A percentile compares a stretch with the other conserved stretches of the same genome.
These are phyloP conservation scores for Drosophila anceps DNA, from an alignment of 2,888 invertebrate genomes.

Conservation along the genomic window DNA sequence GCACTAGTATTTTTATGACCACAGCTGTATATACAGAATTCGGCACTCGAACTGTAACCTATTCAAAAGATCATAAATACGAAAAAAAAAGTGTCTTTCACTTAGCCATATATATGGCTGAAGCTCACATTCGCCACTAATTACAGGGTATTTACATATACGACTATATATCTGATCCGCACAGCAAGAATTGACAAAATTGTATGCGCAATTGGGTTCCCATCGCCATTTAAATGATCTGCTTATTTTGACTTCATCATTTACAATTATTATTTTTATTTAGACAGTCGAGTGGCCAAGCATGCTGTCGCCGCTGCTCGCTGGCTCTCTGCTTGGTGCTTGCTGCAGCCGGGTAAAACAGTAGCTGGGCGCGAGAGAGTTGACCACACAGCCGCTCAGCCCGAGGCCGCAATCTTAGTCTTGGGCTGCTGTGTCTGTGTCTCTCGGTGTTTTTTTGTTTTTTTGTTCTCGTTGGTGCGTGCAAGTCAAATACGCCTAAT, in stretches of 20 bases:
- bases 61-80: no score
- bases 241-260: slow-evolving; percentile 81
- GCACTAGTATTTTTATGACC: no score
- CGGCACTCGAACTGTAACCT: no score
- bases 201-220: slow-evolving; percentile 59
- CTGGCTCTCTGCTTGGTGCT: slow-evolving; percentile 3
- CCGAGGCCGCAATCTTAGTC: slow-evolving; percentile 5
- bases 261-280: slow-evolving; percentile 82
- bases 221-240: slow-evolving; percentile 75
- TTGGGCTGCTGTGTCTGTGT: slow-evolving; percentile 5
- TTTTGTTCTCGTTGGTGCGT: slow-evolving; percentile 77
- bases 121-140: no score
- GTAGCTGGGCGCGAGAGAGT: slow-evolving; percentile 52
- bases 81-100: no score
- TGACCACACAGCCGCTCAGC: slow-evolving; percentile 51
- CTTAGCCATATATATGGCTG: no score
- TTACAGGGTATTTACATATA: slow-evolving; percentile 19
- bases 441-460: no score
- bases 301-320: slow-evolving; percentile 18
- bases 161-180: not conserved
- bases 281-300: slow-evolving; percentile 69
- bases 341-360: slow-evolving; percentile 62
- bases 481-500: slow-evolving; percentile 85
- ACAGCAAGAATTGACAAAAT: slow-evolving; percentile 27
- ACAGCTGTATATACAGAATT: no score